These are phyloP conservation scores for Erpornis zantholeuca DNA, from an alignment of 2,113 vertebrate species.

Conservation along the genomic window DNA sequence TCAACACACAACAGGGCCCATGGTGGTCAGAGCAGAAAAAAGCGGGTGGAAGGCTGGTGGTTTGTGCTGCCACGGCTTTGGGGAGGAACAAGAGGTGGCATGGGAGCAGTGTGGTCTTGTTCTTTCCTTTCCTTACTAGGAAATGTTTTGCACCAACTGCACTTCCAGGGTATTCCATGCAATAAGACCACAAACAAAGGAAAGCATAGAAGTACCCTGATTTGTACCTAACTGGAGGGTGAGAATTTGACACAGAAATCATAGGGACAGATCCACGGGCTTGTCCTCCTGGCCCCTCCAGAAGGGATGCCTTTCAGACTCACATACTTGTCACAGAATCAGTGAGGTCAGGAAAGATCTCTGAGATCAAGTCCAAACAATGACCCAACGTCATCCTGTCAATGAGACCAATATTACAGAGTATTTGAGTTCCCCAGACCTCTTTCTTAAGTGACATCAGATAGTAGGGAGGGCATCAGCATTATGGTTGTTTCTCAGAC, in stretches of 20 bases:
- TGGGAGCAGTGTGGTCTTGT: rapidly evolving
- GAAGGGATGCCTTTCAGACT: neutral
- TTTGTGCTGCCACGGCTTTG: neutral
- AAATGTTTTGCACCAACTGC: neutral
- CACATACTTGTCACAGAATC: neutral
- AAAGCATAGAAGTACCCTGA: neutral
- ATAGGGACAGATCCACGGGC: rapidly evolving
- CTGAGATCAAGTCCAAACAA: neutral
- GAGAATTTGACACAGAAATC: neutral
- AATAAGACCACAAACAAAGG: neutral
- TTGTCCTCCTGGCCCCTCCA: neutral
- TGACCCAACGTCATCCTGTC: neutral
- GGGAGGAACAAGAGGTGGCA: rapidly evolving
- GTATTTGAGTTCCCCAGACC: rapidly evolving
- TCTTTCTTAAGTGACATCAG: neutral
- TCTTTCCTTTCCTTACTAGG: neutral
- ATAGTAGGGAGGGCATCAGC: rapidly evolving
- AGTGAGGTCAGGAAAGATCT: neutral
- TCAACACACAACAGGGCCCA: neutral
- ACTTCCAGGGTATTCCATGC: rapidly evolving
- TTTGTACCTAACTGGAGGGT: neutral
- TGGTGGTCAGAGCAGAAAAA: neutral
- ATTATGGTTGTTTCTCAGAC: neutral
- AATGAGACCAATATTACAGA: neutral
- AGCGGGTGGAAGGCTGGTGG: neutral